Evolutionary conservation across 2,113 vertebrate genomes (phyloP), one percentile per base, ranked within the genome.

Genomic region (Scartelaos histophorus): DNA sequence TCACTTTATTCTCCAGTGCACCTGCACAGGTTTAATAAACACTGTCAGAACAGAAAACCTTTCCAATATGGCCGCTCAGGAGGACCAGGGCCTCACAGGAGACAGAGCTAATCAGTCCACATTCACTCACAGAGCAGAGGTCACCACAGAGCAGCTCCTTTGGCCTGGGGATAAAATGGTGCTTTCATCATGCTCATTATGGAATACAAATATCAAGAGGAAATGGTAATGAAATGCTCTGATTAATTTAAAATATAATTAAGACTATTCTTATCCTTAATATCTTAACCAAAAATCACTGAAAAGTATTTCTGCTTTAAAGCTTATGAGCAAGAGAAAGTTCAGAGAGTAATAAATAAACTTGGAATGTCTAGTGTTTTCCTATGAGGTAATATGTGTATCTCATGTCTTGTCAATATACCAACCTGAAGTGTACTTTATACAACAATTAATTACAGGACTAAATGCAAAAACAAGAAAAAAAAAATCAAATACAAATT

Each of bases 71-170:
- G 65, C 38, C 16, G 13, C 54, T 78, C 25, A 24, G 66, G n/a
- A 29, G 47, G 49, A 57, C 43, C 45, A 25, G 61, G 38, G 43
- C 22, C 68, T 80, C 58, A 19, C 21, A 62, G 69, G 49, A 81
- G 75, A 17, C 57, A 24, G 71, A 76, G 21, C 57, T 74, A 82
- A 79, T 90, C 76, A 79, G 54, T 77, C 67, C 21, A 81, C 71
- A 73, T 79, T 87, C 82, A 57, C 73, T 83, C 75, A 61, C 82
- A 66, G 66, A 82, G 78, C 62, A 70, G 66, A 82, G 80, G 70
- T 83, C 66, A 74, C 84, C 69, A 82, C 76, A 80, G 62, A 64
- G 75, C 71, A 60, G 81, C 80, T 85, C 74, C 60, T 88, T 87
- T 86, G 71, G 72, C 19, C 69, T 64, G 9, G 66, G 49, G 21